phyloP scores from a whole-genome alignment of 2,797 vertebrate species.

The Merluccius polli region DNA sequence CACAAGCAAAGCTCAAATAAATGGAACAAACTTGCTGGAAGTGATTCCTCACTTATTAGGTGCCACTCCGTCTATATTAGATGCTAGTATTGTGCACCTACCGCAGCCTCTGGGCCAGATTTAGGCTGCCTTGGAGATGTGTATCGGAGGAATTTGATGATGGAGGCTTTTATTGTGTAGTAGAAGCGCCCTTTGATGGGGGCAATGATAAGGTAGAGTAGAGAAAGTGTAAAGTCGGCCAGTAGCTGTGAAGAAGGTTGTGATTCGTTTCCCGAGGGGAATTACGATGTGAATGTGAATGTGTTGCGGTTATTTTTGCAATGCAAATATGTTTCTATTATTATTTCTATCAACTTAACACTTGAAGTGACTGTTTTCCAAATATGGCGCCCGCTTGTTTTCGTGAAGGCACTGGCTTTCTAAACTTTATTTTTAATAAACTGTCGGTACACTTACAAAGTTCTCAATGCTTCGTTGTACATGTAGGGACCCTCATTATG shows the following conservation, averaged over 20 bases:
- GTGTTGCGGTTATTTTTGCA: background rate
- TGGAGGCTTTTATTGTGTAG: background rate
- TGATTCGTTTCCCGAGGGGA: no score
- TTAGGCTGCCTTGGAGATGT: conserved; percentile 29
- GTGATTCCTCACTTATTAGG: conserved; percentile 62
- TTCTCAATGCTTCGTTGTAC: no score
- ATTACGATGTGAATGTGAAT: background rate
- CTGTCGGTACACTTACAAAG: no score
- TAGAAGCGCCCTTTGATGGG: background rate
- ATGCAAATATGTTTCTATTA: background rate
- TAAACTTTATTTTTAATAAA: no score
- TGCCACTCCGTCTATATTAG: conserved; percentile 42
- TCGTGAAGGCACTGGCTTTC: no score
- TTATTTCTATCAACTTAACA: background rate
- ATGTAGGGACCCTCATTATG: no score
- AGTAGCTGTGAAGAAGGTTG: background rate
- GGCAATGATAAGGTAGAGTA: background rate
- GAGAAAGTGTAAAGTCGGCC: background rate
- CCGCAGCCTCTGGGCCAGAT: conserved; percentile 35
- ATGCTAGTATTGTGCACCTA: conserved; percentile 31
- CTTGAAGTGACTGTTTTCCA: background rate
- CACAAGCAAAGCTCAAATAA: conserved; percentile 57
- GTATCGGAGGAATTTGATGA: background rate
- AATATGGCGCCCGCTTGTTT: no score
- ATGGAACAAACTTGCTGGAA: conserved; percentile 63